Conservation (phyloP, 1,140 invertebrate genomes). For the Callitettix versicolor region DNA sequence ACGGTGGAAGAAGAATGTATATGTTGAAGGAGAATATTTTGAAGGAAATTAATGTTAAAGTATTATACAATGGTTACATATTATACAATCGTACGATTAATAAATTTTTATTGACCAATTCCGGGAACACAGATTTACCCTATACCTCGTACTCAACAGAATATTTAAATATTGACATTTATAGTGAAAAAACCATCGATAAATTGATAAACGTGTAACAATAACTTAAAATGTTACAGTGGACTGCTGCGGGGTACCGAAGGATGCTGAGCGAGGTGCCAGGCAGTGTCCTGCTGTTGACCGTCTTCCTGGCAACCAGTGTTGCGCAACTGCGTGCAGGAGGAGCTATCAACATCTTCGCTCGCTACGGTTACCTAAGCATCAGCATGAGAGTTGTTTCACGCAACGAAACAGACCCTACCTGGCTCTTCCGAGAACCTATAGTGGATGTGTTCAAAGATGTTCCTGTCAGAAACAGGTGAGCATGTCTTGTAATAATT, state of each 20-base stretch:
- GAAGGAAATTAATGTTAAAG: no score
- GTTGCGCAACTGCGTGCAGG: constrained; percentile 48
- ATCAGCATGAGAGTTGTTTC: constrained; percentile 76
- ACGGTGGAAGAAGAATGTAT: no score
- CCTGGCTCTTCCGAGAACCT: constrained; percentile 74
- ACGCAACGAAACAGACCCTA: constrained; percentile 59
- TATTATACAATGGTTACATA: no score
- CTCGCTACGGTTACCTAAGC: constrained; percentile 65
- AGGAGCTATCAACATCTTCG: constrained; percentile 60
- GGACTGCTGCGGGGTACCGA: background rate
- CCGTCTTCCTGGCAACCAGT: background rate
- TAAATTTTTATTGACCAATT: no score
- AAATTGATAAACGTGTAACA: no score
- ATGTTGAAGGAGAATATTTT: no score
- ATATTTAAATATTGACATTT: no score
- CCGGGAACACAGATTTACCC: no score
- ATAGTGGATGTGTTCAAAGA: constrained; percentile 64
- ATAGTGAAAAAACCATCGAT: no score
- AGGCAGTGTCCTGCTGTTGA: constrained; percentile 8
- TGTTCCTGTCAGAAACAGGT: constrained; percentile 24
- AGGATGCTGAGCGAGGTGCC: constrained; percentile 23
- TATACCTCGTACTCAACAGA: no score
- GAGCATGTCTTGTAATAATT: background rate
- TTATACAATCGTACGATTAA: no score
- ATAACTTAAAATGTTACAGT: no score